Evolutionary conservation across 2,888 invertebrate species (phyloP), one percentile per base, ranked within the genome.

Genomic region (Nycteola revayana): DNA sequence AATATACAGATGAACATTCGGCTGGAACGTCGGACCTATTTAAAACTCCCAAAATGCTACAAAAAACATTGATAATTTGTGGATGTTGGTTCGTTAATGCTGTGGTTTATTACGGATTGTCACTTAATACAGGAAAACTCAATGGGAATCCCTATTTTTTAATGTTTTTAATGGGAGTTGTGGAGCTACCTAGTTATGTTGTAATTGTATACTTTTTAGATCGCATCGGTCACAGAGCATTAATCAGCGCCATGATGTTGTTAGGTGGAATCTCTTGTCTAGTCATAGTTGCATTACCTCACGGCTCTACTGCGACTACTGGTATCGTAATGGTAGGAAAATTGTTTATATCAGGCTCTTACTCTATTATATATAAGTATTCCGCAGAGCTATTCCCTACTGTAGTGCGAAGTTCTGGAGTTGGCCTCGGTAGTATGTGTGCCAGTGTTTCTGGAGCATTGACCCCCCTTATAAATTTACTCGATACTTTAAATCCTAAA

Each of bases 51-150:
- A 94, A 93, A 66, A 81, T 96, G 63, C 85, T 95, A 9, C 92
- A 89, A 59, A 95, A 95, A 73, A 94, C 95, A 0, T 75, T 96
- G 7, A 96, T 95, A 46, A 92, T 96, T 21, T 95, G 95, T 55
- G 90, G 94, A 9, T 94, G 94, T 54, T 96, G 96, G 96, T 95
- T 96, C 63, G 94, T 95, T 8, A 96, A 95, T 71, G 94, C 96
- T 0, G 90, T 96, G 9, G 95, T 94, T 0, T 96, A 96, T 74
- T 96, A 96, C 54, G 96, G 96, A 0, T 80, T 96, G 1, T 94
- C 96, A 0, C 81, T 96, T 11, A 95, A 94, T 59, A 92, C 94
- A 1, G 95, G 95, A 5, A 94, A 93, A 61, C 79, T 96, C 4
- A 91, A 92, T 28, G 96, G 94, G 9, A 95, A 96, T 76, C 96